phyloP scores from a whole-genome alignment of 2,113 vertebrate genomes.

The Corythornis cristatus region DNA sequence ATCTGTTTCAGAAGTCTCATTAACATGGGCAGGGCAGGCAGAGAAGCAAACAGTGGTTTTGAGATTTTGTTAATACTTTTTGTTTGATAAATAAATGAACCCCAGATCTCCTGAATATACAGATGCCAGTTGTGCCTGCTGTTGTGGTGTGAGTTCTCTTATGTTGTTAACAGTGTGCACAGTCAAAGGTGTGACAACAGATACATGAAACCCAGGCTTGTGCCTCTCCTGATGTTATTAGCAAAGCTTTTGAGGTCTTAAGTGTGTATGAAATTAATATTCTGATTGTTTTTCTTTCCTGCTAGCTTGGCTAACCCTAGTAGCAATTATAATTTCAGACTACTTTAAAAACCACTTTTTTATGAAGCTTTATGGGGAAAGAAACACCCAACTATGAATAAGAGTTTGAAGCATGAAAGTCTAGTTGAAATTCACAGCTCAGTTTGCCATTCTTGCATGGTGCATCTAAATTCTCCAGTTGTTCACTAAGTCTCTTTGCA shows the following conservation, averaged over 20 bases:
- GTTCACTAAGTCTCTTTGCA: background rate
- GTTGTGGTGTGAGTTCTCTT: background rate
- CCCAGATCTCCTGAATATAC: background rate
- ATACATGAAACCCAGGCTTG: background rate
- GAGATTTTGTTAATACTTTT: background rate
- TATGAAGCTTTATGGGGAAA: background rate
- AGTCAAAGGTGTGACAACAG: background rate
- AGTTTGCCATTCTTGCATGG: background rate
- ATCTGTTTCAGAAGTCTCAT: background rate
- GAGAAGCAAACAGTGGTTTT: background rate
- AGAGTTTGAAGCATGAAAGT: background rate
- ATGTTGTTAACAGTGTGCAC: background rate
- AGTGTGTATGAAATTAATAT: background rate
- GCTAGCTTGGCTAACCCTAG: background rate
- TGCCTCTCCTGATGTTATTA: background rate
- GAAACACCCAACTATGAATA: background rate
- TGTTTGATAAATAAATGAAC: background rate
- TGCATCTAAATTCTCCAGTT: background rate
- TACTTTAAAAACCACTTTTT: background rate
- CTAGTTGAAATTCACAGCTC: background rate
- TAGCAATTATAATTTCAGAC: background rate
- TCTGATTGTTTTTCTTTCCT: background rate
- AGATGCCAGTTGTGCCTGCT: background rate
- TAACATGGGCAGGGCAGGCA: background rate
- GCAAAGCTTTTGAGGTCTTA: background rate